These are phyloP conservation scores for Epizoanthus scotinus DNA, from an alignment of 92 coral and sea anemone genomes.

Conservation along the genomic window DNA sequence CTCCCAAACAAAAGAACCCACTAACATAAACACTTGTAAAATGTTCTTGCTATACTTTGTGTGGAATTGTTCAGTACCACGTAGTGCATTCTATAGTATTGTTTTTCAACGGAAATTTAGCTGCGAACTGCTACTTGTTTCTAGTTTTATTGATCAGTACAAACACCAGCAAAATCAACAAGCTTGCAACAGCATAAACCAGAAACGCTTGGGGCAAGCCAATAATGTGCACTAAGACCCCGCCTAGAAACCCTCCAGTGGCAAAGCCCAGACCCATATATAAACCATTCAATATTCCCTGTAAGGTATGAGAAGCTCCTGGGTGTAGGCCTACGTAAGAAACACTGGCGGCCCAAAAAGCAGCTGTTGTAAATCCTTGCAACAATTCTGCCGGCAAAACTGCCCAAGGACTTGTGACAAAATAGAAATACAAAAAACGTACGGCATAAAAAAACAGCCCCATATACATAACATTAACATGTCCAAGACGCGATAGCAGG, in stretches of 20 bases:
- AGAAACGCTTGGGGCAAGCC: constrained; percentile 85
- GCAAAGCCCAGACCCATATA: constrained; percentile 98
- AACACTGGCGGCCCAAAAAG: constrained; percentile 96
- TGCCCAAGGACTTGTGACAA: constrained; percentile 87
- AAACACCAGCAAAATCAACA: constrained; percentile 57
- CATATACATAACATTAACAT: constrained; percentile 79
- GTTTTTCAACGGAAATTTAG: no score
- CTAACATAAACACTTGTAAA: no score
- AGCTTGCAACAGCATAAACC: constrained; percentile 69
- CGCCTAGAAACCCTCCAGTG: constrained; percentile 91
- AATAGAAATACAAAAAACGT: constrained; percentile 78
- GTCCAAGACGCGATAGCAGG: constrained; percentile 75
- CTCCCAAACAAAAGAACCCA: no score
- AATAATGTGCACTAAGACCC: constrained; percentile 74
- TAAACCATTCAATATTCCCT: constrained; percentile 90
- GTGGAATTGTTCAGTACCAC: no score
- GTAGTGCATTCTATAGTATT: no score
- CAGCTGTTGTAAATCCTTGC: constrained; percentile 97
- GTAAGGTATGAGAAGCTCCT: constrained; percentile 81
- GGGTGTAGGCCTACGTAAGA: constrained; percentile 93
- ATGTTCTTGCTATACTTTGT: no score
- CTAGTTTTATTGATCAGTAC: constrained; percentile 52
- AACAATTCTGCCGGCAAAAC: constrained; percentile 93
- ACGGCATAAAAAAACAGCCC: constrained; percentile 79
- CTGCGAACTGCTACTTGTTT: not conserved